Percentiles rank a stretch among this genome's conserved stretches.
Conservation (phyloP, 2,113 vertebrate species). For the Corythornis madagascariensis region DNA sequence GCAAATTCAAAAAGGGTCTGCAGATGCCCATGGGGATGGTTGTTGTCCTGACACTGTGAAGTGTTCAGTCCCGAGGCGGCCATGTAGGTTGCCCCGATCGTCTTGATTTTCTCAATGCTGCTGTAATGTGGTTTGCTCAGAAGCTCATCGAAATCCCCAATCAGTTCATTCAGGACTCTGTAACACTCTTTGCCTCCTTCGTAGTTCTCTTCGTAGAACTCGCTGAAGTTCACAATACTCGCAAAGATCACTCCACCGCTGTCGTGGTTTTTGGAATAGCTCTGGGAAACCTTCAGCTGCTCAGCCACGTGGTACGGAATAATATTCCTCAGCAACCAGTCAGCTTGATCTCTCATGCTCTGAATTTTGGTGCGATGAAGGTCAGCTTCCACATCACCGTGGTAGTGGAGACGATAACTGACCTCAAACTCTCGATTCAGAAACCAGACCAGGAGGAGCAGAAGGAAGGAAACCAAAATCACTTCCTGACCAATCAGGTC, state of each 20-base stretch:
- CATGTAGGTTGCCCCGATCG: constrained; percentile 99
- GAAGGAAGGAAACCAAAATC: constrained; percentile 87
- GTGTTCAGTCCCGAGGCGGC: constrained; percentile 92
- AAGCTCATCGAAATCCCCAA: constrained; percentile 96
- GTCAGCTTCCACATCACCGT: constrained; percentile 94
- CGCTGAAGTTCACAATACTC: constrained; percentile 98
- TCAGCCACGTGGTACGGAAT: constrained; percentile 97
- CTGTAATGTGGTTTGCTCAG: constrained; percentile 86
- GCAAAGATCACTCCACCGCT: constrained; percentile 95
- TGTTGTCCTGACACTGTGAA: constrained; percentile 82
- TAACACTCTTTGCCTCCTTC: constrained; percentile 98
- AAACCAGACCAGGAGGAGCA: constrained; percentile 96
- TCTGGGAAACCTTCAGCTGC: constrained; percentile 96
- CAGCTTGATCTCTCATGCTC: constrained; percentile 94
- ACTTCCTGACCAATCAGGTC: constrained; percentile 84
- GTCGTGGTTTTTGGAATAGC: constrained; percentile 98
- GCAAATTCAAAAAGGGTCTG: constrained; percentile 95
- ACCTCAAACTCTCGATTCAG: constrained; percentile 97
- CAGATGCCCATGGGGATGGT: constrained; percentile 87
- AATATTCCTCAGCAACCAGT: constrained; percentile 96
- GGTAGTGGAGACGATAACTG: constrained; percentile 97
- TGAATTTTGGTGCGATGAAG: constrained; percentile 96
- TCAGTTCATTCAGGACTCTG: constrained; percentile 94
- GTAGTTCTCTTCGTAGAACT: constrained; percentile 99
- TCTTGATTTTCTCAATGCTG: constrained; percentile 98